Conservation (phyloP, 1,140 invertebrate genomes). For the Diabrotica undecimpunctata region DNA sequence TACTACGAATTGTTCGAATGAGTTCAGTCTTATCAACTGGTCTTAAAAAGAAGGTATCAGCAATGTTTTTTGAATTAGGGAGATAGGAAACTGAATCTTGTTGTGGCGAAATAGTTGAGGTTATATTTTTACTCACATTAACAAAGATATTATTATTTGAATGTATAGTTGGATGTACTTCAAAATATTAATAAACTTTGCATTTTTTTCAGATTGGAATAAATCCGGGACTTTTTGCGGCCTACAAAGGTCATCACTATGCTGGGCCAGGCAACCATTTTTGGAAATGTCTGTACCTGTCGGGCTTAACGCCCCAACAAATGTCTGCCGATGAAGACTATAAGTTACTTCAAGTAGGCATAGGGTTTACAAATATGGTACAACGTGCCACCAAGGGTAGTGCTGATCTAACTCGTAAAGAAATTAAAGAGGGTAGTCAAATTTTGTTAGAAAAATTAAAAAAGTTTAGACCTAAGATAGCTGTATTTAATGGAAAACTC, state of each 20-base stretch:
- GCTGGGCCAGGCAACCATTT: conserved; percentile 98
- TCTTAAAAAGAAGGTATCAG: too few relatives aligned
- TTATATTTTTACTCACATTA: too few relatives aligned
- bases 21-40: too few relatives aligned
- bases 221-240: conserved; percentile 94
- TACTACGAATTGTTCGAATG: too few relatives aligned
- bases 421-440: conserved; percentile 94
- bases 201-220: conserved; percentile 80
- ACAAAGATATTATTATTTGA: too few relatives aligned
- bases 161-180: too few relatives aligned
- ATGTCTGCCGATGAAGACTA: conserved; percentile 95
- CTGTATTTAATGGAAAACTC: conserved; percentile 96
- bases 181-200: too few relatives aligned
- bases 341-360: conserved; percentile 87
- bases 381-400: conserved; percentile 91
- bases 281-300: conserved; percentile 96
- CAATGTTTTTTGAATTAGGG: too few relatives aligned
- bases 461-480: conserved; percentile 92
- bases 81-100: too few relatives aligned
- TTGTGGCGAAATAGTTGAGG: too few relatives aligned
- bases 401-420: conserved; percentile 90
- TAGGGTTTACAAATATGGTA: conserved; percentile 98
- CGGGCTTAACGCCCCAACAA: conserved; percentile 89
- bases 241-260: conserved; percentile 97
- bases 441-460: conserved; percentile 87